These are phyloP conservation scores for Osmoderma eremita DNA, from an alignment of 2,888 invertebrate genomes.

Conservation along the genomic window DNA sequence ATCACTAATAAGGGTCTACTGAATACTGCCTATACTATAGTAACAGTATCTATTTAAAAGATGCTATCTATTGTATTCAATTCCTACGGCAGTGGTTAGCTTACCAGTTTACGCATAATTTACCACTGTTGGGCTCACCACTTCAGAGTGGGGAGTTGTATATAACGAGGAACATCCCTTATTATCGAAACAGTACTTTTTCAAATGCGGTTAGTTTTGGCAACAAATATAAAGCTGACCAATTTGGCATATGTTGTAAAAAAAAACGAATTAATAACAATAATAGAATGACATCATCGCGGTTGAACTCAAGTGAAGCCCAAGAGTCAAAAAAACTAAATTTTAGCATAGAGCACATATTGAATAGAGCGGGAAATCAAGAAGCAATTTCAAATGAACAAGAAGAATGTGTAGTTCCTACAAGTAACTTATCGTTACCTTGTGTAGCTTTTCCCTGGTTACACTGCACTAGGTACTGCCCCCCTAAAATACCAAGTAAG, in stretches of 20 bases:
- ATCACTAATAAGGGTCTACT: no score
- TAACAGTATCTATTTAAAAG: not conserved
- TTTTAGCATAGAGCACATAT: conserved; percentile 72
- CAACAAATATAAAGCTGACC: no score
- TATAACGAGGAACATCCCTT: conserved; percentile 49
- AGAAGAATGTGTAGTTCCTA: conserved; percentile 9
- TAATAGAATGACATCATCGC: conserved; percentile 45
- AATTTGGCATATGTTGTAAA: no score
- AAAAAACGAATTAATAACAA: conserved; percentile 9
- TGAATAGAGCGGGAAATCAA: conserved; percentile 65
- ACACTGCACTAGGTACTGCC: conserved; percentile 77
- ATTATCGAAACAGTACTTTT: conserved; percentile 45
- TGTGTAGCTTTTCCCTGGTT: conserved; percentile 67
- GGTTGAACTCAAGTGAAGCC: conserved; percentile 39
- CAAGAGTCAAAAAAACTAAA: conserved; percentile 56
- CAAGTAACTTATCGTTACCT: conserved; percentile 38
- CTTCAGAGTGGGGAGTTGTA: conserved; percentile 54
- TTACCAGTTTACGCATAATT: conserved; percentile 60
- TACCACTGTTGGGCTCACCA: conserved; percentile 56
- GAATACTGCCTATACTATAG: no score
- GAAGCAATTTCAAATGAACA: conserved; percentile 12
- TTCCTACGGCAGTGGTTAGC: conserved; percentile 22
- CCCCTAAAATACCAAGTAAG: conserved; percentile 77
- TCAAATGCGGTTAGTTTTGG: conserved; percentile 27
- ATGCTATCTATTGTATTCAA: conserved; percentile 21